Evolutionary conservation across 1,140 invertebrate species (phyloP), one percentile per base, ranked within the genome.

Genomic region (Drosophila nasuta): DNA sequence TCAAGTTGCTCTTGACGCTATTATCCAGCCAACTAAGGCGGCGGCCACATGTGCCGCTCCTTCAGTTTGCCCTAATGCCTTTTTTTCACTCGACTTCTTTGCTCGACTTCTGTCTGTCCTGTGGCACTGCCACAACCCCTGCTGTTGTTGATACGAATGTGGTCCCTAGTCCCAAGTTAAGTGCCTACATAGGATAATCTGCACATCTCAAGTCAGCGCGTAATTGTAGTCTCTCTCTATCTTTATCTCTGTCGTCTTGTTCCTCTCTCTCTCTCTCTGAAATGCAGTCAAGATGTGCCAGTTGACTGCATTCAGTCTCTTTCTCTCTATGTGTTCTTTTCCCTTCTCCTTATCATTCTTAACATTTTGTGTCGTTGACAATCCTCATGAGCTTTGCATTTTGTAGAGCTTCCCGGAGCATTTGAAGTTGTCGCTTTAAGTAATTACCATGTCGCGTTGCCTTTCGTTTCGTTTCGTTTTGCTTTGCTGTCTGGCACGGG

Each of bases 111-210:
- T 62, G 49, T 54, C 54, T 58, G 49, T 58, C 11, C 60, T 45
- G 49, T 64, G 63, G 38, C 41, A 10, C 38, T 17, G n/a, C 33
- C 30, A 4, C 33, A 4, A 6, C n/a, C 51, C 51, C 28, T 17
- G 15, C 33, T 56, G n/a, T 5, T 67, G 52, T 70, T n/a, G 41
- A 17, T 25, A 35, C 49, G 49, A 48, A 58, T 45, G 45, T 30
- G 73, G 43, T 20, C 20, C 35, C 35, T 43, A 11, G 49, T n/a
- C 58, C 76, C 62, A 68, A 69, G 85, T 85, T 89, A 88, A 88
- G 85, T 88, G 83, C 83, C 83, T 87, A 89, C 83, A 87, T 57
- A 79, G 85, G 85, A 87, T 88, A 88, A 88, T 89, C 85, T 89
- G 60, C 85, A 70, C 81, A 81, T 75, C 77, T 83, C 77, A 77